phyloP scores from a whole-genome alignment of 2,113 vertebrate genomes.

The Pygathrix nemaeus region DNA sequence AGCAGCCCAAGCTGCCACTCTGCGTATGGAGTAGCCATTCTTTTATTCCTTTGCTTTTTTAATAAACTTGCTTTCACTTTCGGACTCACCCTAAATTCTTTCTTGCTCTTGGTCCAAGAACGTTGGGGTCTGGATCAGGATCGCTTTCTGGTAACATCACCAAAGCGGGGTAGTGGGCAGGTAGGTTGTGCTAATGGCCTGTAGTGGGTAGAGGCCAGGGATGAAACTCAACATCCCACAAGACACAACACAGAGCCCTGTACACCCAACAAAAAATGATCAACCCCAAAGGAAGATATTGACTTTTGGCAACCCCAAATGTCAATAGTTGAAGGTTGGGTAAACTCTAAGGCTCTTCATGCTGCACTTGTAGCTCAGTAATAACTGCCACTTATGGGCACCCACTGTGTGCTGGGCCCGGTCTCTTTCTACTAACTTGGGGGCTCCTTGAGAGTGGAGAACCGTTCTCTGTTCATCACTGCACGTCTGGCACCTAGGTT shows the following conservation, averaged over 20 bases:
- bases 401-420: background rate
- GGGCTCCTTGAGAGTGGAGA: background rate
- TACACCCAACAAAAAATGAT: background rate
- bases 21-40: no score
- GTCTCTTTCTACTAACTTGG: background rate
- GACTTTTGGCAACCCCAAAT: background rate
- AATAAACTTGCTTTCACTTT: no score
- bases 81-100: no score
- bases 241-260: background rate
- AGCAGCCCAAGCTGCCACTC: no score
- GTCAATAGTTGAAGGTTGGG: background rate
- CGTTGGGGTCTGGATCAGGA: no score
- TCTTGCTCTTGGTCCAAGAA: no score
- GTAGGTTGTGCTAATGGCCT: no score
- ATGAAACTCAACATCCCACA: background rate
- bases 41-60: no score
- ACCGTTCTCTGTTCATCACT: background rate
- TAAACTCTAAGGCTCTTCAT: background rate
- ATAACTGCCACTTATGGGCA: no score
- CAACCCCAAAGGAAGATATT: background rate
- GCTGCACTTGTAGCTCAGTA: background rate
- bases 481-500: background rate
- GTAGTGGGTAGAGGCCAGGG: background rate
- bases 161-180: no score
- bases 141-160: no score